Conservation (phyloP, 2,888 invertebrate genomes). For the Scelioninae gen. 1 region DNA sequence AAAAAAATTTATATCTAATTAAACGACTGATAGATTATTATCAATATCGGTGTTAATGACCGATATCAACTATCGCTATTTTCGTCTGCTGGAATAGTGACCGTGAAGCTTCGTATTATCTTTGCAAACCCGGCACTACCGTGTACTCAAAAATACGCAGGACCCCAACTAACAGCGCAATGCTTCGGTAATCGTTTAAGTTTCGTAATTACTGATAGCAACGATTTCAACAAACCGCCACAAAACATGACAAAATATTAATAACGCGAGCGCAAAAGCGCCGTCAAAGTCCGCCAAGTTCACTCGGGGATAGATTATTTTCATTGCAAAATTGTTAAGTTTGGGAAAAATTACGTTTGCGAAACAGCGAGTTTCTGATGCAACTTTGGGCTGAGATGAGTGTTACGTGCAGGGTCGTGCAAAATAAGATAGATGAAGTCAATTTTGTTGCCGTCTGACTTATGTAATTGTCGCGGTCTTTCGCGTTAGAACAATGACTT, state of each 20-base stretch:
- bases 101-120: constrained; percentile 32
- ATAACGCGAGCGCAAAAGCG: not conserved
- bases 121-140: constrained; percentile 32
- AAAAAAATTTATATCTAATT: not conserved
- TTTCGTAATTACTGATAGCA: constrained; percentile 58
- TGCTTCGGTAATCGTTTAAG: constrained; percentile 23
- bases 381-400: no score
- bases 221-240: constrained; percentile 9
- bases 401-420: no score
- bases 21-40: constrained; percentile 1
- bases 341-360: constrained; percentile 47
- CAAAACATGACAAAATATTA: constrained; percentile 12
- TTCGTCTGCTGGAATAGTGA: constrained; percentile 23
- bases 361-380: no score
- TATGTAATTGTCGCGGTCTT: no score
- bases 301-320: constrained; percentile 39
- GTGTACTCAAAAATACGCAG: constrained; percentile 21
- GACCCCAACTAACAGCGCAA: constrained; percentile 21
- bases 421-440: no score
- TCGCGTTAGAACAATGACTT: no score
- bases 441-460: no score
- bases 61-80: constrained; percentile 32
- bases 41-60: constrained; percentile 26
- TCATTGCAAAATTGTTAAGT: constrained; percentile 47
- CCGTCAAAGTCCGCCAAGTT: constrained; percentile 49